phyloP scores from a whole-genome alignment of 2,888 invertebrate genomes.

The Aphidoletes aphidimyza region DNA sequence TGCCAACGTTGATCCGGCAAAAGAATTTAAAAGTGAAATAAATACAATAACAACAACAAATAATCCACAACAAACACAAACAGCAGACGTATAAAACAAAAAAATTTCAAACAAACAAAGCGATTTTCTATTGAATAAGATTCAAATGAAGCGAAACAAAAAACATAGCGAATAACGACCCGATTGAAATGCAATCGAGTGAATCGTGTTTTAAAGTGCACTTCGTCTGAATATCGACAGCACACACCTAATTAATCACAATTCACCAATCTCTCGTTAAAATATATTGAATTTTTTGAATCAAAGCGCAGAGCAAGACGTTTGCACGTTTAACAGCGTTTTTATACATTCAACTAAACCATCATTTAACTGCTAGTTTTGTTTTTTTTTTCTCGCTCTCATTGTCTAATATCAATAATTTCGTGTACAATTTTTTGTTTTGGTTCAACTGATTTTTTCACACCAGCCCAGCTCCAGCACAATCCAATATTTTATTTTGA shows the following conservation, averaged over 20 bases:
- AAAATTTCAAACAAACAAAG: neutral
- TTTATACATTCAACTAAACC: no score
- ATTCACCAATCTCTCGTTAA: constrained; percentile 6
- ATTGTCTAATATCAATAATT: no score
- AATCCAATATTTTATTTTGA: neutral
- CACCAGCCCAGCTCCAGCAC: neutral
- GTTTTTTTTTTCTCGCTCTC: no score
- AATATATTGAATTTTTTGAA: neutral
- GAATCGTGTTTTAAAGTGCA: neutral
- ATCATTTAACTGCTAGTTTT: no score
- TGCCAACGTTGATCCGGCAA: neutral
- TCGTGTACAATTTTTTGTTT: no score
- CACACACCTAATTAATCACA: neutral
- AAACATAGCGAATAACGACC: neutral
- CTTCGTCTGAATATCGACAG: neutral
- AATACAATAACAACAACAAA: no score
- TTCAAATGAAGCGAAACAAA: neutral
- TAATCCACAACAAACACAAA: no score
- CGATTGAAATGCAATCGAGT: constrained; percentile 7
- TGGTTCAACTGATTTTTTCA: no score
- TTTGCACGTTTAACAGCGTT: no score
- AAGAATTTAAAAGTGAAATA: neutral
- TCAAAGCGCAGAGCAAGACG: no score
- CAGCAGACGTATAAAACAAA: no score
- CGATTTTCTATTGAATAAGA: constrained; percentile 32